Evolutionary conservation across 2,113 vertebrate species (phyloP).

Genomic region (Notiomystis cincta): DNA sequence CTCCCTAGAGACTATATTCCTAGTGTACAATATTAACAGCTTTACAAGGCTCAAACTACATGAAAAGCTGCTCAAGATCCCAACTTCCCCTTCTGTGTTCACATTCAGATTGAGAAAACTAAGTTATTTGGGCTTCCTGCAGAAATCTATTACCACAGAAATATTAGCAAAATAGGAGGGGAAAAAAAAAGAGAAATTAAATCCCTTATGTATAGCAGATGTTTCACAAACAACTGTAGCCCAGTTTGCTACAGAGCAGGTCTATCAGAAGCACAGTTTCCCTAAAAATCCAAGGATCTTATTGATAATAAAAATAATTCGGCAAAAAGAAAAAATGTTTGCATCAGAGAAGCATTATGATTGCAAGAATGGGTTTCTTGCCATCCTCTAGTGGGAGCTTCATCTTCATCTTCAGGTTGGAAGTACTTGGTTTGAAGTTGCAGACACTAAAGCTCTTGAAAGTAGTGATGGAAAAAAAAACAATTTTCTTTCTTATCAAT

Average conservation of each 20-base stretch:
- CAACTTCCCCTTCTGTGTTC: not conserved
- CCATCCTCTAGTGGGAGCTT: not conserved
- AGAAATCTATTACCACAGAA: not conserved
- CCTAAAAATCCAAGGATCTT: not conserved
- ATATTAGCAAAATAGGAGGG: not conserved
- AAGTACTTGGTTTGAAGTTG: not conserved
- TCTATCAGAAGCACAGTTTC: not conserved
- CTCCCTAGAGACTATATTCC: not conserved
- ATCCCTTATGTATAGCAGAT: not conserved
- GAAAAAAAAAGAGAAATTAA: rapidly evolving
- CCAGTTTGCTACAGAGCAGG: not conserved
- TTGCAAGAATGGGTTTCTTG: not conserved
- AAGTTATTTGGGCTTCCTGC: not conserved
- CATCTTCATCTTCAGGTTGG: not conserved
- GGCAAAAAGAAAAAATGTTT: not conserved
- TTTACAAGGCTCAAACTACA: not conserved
- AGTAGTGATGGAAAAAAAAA: not conserved
- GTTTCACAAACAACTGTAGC: not conserved
- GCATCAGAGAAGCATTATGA: not conserved
- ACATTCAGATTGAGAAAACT: not conserved
- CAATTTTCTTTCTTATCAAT: not conserved
- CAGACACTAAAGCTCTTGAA: not conserved
- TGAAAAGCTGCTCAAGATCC: not conserved
- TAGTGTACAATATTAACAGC: not conserved
- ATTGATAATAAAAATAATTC: not conserved